phyloP scores from a whole-genome alignment of 1,140 invertebrate species.

The Lerema accius region DNA sequence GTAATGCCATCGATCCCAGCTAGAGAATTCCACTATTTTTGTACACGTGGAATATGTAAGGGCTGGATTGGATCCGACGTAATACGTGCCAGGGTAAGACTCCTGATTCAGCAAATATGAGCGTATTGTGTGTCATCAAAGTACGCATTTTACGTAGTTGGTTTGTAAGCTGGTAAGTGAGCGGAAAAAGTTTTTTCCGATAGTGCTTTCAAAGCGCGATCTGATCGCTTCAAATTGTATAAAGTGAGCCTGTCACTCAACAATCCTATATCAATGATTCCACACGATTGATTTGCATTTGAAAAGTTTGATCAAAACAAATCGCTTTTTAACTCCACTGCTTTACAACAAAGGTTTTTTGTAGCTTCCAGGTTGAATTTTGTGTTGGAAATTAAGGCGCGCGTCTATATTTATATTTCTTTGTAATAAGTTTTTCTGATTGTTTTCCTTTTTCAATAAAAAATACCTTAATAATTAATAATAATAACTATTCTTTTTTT shows the following conservation, averaged over 20 bases:
- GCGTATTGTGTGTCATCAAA: slow-evolving; percentile 55
- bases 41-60: slow-evolving; percentile 66
- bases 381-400: too few species aligned
- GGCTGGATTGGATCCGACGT: slow-evolving; percentile 59
- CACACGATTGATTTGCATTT: neutral
- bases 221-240: slow-evolving; percentile 3
- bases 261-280: neutral
- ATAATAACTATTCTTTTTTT: too few species aligned
- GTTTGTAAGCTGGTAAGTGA: slow-evolving; percentile 18
- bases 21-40: slow-evolving; percentile 57
- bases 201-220: slow-evolving; percentile 22
- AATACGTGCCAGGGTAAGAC: slow-evolving; percentile 55
- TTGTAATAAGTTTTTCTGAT: too few species aligned
- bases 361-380: too few species aligned
- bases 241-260: slow-evolving; percentile 11
- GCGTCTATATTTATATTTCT: too few species aligned
- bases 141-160: slow-evolving; percentile 42
- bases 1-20: slow-evolving; percentile 59
- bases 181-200: slow-evolving; percentile 21
- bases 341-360: neutral
- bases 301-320: neutral
- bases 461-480: too few species aligned
- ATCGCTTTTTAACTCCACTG: neutral
- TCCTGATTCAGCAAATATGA: slow-evolving; percentile 56
- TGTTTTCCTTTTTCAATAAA: too few species aligned